Conservation (phyloP, 2,888 invertebrate species). For the Calameuta idolon region DNA sequence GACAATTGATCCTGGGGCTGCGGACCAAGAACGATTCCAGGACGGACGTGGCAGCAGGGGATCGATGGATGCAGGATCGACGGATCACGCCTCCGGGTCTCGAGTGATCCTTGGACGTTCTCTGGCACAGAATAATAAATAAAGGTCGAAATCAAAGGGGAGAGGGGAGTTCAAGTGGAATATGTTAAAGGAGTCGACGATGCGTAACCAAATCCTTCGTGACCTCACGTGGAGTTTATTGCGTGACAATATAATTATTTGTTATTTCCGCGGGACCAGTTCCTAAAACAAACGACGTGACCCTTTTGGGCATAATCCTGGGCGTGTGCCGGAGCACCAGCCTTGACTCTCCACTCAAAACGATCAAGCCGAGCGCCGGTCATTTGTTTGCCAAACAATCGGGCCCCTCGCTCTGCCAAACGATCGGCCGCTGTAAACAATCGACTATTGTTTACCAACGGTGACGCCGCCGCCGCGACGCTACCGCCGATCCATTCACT, state of each 20-base stretch:
- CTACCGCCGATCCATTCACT: not conserved
- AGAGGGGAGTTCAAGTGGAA: not conserved
- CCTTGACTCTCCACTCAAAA: not conserved
- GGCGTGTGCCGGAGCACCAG: conserved; percentile 1
- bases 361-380: conserved; percentile 12
- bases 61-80: not conserved
- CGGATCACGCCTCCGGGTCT: conserved; percentile 6
- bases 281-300: not conserved
- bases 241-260: conserved; percentile 59
- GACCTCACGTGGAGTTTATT: conserved; percentile 44
- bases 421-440: conserved; percentile 7
- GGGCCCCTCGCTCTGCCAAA: conserved; percentile 1
- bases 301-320: not conserved
- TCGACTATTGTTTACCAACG: conserved; percentile 3
- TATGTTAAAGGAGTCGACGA: not conserved
- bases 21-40: not conserved
- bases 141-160: not conserved
- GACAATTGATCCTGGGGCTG: not conserved
- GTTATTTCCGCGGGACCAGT: conserved; percentile 16
- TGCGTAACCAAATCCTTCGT: conserved; percentile 7
- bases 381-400: conserved; percentile 54
- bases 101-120: not conserved
- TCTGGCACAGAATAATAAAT: not conserved
- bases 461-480: not conserved
- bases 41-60: not conserved